A percentile compares a stretch with the other conserved stretches of the same genome.
Evolutionary conservation across 2,797 vertebrate genomes (phyloP).

Genomic region (Naso thynnoides): DNA sequence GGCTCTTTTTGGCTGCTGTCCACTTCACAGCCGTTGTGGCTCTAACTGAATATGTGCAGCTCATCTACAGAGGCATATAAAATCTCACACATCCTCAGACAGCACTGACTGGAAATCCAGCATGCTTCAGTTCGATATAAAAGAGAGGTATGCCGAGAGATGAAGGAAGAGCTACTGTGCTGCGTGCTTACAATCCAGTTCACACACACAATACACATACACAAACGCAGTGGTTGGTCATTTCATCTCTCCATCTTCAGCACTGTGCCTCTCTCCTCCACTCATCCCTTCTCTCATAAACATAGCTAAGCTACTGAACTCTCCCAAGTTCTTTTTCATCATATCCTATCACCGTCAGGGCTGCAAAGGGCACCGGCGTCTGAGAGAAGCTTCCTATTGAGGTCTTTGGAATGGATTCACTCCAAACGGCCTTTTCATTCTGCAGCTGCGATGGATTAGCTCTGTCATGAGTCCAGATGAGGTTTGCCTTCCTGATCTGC

Average conservation of each 20-base stretch:
- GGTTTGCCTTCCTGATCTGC: conserved; percentile 79
- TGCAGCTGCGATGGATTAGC: conserved; percentile 84
- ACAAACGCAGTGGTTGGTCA: conserved; percentile 38
- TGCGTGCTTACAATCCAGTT: conserved; percentile 32
- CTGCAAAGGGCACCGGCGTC: conserved; percentile 76
- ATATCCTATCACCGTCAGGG: conserved; percentile 71
- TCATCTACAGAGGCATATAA: conserved; percentile 8
- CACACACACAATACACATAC: conserved; percentile 28
- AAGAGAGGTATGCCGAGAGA: conserved; percentile 14
- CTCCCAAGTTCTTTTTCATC: conserved; percentile 70
- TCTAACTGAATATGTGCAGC: not conserved
- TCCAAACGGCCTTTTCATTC: conserved; percentile 84
- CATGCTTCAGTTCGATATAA: not conserved
- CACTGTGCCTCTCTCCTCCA: conserved; percentile 30
- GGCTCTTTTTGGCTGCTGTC: conserved; percentile 6
- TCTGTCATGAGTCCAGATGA: conserved; percentile 82
- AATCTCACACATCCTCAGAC: conserved; percentile 24
- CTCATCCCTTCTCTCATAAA: conserved; percentile 47
- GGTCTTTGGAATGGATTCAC: conserved; percentile 76
- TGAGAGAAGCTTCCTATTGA: conserved; percentile 75
- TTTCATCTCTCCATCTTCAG: conserved; percentile 59
- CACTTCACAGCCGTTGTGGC: not conserved
- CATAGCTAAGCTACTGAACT: conserved; percentile 68
- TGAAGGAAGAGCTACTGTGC: not conserved
- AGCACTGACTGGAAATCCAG: conserved; percentile 12